Percentiles rank a stretch among this genome's conserved stretches.
These are phyloP conservation scores for Drosophila mauritiana DNA, from an alignment of 1,140 invertebrate genomes.

Conservation along the genomic window DNA sequence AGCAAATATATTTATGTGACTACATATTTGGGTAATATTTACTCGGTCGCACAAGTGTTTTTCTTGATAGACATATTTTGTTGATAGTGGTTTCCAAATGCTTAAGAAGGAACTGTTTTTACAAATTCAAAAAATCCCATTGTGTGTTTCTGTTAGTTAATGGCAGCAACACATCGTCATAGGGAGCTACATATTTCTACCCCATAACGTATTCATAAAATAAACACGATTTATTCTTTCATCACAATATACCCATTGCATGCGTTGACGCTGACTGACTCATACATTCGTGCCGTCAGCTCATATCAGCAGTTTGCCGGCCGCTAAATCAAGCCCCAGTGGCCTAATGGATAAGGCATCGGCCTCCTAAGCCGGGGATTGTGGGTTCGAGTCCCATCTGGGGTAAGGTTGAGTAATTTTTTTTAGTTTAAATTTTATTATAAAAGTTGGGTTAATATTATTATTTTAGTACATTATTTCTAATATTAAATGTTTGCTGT, in stretches of 20 bases:
- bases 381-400: constrained; percentile 53
- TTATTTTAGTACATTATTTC: too few relatives aligned
- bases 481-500: not conserved
- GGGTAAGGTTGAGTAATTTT: constrained; percentile 19
- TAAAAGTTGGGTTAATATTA: not conserved
- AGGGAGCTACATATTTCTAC: constrained; percentile 6
- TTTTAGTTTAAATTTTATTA: not conserved
- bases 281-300: too few relatives aligned
- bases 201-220: constrained; percentile 5
- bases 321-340: constrained; percentile 15
- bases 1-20: not conserved
- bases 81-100: too few relatives aligned
- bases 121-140: too few relatives aligned
- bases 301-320: not conserved
- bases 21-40: constrained; percentile 9
- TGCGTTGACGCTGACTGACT: not conserved
- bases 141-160: too few relatives aligned
- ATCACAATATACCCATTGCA: not conserved
- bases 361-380: constrained; percentile 54
- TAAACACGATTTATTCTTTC: constrained; percentile 6
- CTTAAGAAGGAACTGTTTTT: too few relatives aligned
- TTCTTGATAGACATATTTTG: not conserved
- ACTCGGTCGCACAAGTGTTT: not conserved
- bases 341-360: constrained; percentile 54
- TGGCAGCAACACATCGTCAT: not conserved